Conservation (phyloP, 2,113 vertebrate species). For the Delphinus delphis region DNA sequence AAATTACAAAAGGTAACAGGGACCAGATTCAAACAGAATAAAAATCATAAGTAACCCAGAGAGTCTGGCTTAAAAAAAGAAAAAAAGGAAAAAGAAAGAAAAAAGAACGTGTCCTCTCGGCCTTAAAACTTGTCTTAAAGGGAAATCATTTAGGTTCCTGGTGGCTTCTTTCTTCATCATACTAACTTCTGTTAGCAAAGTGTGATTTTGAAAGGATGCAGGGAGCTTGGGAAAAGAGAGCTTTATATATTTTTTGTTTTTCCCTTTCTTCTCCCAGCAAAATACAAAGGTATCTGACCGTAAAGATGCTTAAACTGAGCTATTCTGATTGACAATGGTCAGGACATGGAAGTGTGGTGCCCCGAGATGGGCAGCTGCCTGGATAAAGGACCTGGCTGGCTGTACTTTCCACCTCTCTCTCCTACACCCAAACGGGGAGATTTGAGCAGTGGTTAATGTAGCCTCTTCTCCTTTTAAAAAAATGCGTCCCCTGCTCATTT, state of each 20-base stretch:
- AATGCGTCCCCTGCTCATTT: background rate
- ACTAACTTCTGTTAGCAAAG: background rate
- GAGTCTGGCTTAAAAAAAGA: background rate
- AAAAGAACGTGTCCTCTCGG: background rate
- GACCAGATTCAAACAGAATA: conserved; percentile 41
- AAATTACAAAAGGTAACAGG: conserved; percentile 36
- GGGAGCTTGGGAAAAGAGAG: background rate
- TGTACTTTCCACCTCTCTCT: background rate
- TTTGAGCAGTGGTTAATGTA: background rate
- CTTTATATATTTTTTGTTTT: background rate
- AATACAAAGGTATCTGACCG: background rate
- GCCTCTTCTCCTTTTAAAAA: conserved; percentile 15
- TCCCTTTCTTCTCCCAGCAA: background rate
- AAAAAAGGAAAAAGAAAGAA: background rate
- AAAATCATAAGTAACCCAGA: conserved; percentile 28
- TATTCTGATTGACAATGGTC: background rate
- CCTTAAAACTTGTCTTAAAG: conserved; percentile 1
- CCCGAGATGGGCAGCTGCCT: background rate
- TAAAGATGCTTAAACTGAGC: background rate
- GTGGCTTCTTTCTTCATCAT: background rate
- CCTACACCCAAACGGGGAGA: background rate
- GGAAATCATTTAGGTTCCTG: conserved; percentile 4
- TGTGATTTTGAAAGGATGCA: background rate
- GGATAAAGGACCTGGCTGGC: background rate
- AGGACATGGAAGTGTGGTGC: background rate